Evolutionary conservation across 2,888 invertebrate species (phyloP), one percentile per base, ranked within the genome.

Genomic region (Pseudococcus jackbeardsleyi): DNA sequence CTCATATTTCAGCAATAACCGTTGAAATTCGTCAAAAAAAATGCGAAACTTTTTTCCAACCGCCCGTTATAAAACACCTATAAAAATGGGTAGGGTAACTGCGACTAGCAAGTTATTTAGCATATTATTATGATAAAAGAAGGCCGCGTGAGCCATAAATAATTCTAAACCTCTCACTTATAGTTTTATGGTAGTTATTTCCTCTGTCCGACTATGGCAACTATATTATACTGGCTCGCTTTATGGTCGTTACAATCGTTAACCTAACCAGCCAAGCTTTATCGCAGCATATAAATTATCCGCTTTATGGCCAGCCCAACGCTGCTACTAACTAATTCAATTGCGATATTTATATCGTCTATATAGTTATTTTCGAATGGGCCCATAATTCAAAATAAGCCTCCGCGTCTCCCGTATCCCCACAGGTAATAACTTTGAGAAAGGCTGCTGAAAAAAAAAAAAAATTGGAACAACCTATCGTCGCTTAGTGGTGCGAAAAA

Each of bases 91-190:
- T 82, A 88, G 88, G 88, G 88, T 88, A 88, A 88, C 88, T 88
- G 88, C 88, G 82, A 88, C 79, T 79, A 88, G 88, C 88, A 50
- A 88, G 88, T 88, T 88, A 84, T 88, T 88, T 88, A 88, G 88
- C 88, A 88, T 88, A 88, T 88, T 88, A 88, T 88, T 88, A 88
- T 84, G 84, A 88, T 88, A 88, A 84, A 88, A 88, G 84, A 84
- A 84, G 88, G 84, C 88, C 84, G 88, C 84, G 64, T 84, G 84
- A 84, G 84, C 64, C 88, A 72, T 88, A 88, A 88, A 88, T 88
- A 88, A 88, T 88, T 84, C 84, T 88, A 88, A 88, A 88, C 84
- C 88, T 88, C 88, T 88, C 88, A 88, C 84, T 88, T 88, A 88
- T 88, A 88, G 84, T 88, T 88, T 88, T 88, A 88, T 88, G 84